Conservation (phyloP, 2,113 vertebrate species). For the Passer montanus region DNA sequence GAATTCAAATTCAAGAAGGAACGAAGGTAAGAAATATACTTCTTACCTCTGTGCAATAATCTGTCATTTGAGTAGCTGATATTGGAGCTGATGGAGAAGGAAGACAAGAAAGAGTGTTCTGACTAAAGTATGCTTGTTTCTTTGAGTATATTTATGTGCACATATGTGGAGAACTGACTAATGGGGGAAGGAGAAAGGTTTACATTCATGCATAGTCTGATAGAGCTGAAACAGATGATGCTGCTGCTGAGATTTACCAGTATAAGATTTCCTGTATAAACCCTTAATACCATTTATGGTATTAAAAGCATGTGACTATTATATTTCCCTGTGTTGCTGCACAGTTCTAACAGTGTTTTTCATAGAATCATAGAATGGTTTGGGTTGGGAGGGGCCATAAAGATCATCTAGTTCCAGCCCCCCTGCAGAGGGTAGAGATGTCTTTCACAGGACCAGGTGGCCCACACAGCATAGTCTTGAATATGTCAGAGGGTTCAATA, state of each 20-base stretch:
- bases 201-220: background rate
- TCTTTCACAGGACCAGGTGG: background rate
- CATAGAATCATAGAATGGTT: background rate
- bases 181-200: background rate
- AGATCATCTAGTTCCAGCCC: background rate
- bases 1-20: background rate
- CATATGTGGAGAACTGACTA: background rate
- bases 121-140: background rate
- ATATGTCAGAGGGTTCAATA: background rate
- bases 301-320: background rate
- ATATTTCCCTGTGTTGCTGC: background rate
- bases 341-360: background rate
- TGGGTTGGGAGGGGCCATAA: background rate
- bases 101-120: background rate
- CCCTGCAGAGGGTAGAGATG: background rate
- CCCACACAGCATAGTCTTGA: no score
- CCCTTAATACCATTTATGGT: background rate
- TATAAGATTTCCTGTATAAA: background rate
- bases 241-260: background rate
- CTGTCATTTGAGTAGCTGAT: background rate
- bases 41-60: background rate
- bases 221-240: background rate
- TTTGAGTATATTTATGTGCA: background rate
- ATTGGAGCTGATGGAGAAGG: background rate
- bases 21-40: background rate